Percentiles rank a stretch among this genome's conserved stretches.
phyloP scores from a whole-genome alignment of 2,888 invertebrate species.

The Kuschelorhynchus macadamiae region DNA sequence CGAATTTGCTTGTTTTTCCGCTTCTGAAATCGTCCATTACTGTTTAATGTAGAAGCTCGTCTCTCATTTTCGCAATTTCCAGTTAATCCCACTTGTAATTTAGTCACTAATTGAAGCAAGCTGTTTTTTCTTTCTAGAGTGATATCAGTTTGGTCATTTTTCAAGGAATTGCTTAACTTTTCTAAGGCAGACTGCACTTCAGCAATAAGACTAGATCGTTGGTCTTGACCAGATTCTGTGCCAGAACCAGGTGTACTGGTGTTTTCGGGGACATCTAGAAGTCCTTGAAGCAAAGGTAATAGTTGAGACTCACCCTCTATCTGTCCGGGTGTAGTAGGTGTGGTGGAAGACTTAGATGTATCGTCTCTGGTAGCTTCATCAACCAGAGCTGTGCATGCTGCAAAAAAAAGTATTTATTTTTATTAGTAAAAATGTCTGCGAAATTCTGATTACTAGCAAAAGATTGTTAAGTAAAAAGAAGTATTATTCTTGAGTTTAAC shows the following conservation, averaged over 20 bases:
- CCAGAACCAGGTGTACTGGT: conserved; percentile 74
- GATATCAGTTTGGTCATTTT: conserved; percentile 66
- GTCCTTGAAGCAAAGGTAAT: conserved; percentile 78
- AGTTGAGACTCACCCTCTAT: conserved; percentile 84
- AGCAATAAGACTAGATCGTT: conserved; percentile 72
- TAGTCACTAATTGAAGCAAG: conserved; percentile 80
- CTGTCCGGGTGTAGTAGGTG: conserved; percentile 59
- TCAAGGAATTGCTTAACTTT: conserved; percentile 66
- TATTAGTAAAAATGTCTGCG: not conserved
- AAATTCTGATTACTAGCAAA: not conserved
- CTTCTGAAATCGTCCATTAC: conserved; percentile 69
- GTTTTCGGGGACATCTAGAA: conserved; percentile 71
- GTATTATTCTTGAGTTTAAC: not conserved
- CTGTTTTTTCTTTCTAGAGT: conserved; percentile 83
- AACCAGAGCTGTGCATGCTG: conserved; percentile 71
- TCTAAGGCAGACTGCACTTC: conserved; percentile 69
- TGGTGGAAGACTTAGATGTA: conserved; percentile 49
- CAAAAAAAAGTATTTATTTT: conserved; percentile 46
- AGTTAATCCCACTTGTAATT: conserved; percentile 73
- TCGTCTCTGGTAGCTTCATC: conserved; percentile 69
- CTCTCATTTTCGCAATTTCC: conserved; percentile 28
- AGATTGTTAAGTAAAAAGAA: not conserved
- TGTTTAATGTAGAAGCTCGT: conserved; percentile 54
- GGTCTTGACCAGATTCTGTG: conserved; percentile 80
- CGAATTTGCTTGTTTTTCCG: conserved; percentile 76